Conservation (phyloP, 1,140 invertebrate genomes). For the Dinoponera quadriceps region DNA sequence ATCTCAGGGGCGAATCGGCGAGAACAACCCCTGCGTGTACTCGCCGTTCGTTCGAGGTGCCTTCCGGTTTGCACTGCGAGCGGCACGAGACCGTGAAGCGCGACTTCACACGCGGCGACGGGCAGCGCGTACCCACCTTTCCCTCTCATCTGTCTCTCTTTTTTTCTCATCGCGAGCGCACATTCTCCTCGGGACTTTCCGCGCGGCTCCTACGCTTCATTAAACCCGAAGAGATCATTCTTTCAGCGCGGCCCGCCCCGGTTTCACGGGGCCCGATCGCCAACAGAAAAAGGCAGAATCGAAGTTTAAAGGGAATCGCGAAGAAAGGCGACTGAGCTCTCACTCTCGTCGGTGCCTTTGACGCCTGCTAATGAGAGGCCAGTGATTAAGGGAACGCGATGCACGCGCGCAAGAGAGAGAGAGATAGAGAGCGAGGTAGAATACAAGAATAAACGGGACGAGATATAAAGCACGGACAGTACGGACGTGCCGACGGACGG, state of each 20-base stretch:
- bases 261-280: slow-evolving; percentile 39
- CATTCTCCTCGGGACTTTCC: slow-evolving; percentile 44
- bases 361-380: slow-evolving; percentile 76
- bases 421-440: slow-evolving; percentile 46
- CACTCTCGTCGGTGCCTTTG: slow-evolving; percentile 73
- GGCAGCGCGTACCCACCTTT: neutral
- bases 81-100: slow-evolving; percentile 7
- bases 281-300: slow-evolving; percentile 68
- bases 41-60: neutral
- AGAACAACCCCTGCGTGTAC: too few species aligned
- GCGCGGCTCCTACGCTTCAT: slow-evolving; percentile 70
- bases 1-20: too few species aligned
- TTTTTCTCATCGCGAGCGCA: slow-evolving; percentile 11
- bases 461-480: slow-evolving; percentile 44
- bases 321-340: slow-evolving; percentile 66
- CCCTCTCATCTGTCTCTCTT: too few species aligned
- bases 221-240: slow-evolving; percentile 70
- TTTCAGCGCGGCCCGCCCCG: slow-evolving; percentile 63
- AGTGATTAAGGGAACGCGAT: slow-evolving; percentile 72
- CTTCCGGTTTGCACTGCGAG: slow-evolving; percentile 24
- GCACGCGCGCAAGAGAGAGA: neutral
- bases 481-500: slow-evolving; percentile 47
- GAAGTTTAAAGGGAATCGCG: slow-evolving; percentile 69
- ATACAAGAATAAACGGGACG: slow-evolving; percentile 41
- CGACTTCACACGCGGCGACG: slow-evolving; percentile 32